Conservation (phyloP, 2,113 vertebrate genomes). For the Ceyx margarethae region DNA sequence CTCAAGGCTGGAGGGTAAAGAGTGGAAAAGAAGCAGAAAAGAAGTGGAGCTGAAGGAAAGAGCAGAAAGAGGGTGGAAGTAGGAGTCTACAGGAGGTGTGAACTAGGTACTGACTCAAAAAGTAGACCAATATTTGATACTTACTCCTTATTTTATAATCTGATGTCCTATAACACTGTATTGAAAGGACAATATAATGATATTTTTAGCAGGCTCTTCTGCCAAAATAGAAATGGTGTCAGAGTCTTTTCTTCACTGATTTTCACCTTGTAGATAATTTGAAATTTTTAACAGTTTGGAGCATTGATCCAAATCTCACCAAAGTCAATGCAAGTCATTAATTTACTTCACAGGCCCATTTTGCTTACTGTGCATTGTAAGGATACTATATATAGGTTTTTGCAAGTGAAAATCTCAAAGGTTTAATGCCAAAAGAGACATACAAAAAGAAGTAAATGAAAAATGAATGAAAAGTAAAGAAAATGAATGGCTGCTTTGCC, state of each 20-base stretch:
- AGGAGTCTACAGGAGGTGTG: neutral
- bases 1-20: too few species aligned
- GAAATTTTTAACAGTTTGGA: conserved; percentile 39
- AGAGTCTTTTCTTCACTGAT: conserved; percentile 21
- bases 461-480: neutral
- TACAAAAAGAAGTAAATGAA: neutral
- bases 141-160: conserved; percentile 8
- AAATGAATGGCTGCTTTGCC: neutral
- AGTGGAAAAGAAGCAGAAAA: too few species aligned
- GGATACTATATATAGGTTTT: conserved; percentile 1
- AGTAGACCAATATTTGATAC: conserved; percentile 15
- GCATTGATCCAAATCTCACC: conserved; percentile 44
- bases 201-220: conserved; percentile 54
- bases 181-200: conserved; percentile 8
- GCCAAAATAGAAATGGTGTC: conserved; percentile 49
- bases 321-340: conserved; percentile 31
- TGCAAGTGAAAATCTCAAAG: conserved; percentile 23
- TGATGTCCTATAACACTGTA: conserved; percentile 28
- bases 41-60: too few species aligned
- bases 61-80: too few species aligned
- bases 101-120: neutral
- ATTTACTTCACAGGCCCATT: conserved; percentile 33
- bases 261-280: conserved; percentile 55
- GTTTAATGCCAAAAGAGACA: neutral
- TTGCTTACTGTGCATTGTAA: neutral